Conservation (phyloP, 2,797 vertebrate species). For the Anisognathus igniventris region DNA sequence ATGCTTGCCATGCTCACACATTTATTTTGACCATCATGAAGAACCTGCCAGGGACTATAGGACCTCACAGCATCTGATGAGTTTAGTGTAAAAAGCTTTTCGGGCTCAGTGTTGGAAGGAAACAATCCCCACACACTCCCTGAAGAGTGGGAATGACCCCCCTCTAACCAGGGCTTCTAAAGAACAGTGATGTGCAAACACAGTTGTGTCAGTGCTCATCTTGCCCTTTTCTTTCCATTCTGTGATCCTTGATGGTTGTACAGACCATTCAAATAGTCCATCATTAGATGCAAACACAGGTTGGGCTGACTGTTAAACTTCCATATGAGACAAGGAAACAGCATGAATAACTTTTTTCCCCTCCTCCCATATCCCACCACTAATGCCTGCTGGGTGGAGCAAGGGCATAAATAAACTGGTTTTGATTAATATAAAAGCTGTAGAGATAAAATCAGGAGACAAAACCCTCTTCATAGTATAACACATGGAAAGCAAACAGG, state of each 20-base stretch:
- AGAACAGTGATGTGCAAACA: not conserved
- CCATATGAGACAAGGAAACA: not conserved
- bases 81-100: not conserved
- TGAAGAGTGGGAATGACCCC: not conserved
- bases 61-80: not conserved
- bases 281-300: not conserved
- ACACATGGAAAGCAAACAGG: not conserved
- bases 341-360: not conserved
- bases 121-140: not conserved
- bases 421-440: not conserved
- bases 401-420: not conserved
- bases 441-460: not conserved
- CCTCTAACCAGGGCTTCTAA: not conserved
- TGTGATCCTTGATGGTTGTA: not conserved
- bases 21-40: not conserved
- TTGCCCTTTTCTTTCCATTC: not conserved
- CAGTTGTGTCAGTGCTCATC: not conserved
- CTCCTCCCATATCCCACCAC: not conserved
- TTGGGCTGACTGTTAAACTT: not conserved
- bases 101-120: not conserved
- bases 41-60: not conserved
- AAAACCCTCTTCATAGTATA: not conserved
- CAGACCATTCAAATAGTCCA: not conserved
- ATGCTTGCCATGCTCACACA: not conserved
- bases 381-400: not conserved